Percentiles rank a stretch among this genome's conserved stretches.
These are phyloP conservation scores for Thelaira solivaga DNA, from an alignment of 2,888 invertebrate species.

Conservation along the genomic window DNA sequence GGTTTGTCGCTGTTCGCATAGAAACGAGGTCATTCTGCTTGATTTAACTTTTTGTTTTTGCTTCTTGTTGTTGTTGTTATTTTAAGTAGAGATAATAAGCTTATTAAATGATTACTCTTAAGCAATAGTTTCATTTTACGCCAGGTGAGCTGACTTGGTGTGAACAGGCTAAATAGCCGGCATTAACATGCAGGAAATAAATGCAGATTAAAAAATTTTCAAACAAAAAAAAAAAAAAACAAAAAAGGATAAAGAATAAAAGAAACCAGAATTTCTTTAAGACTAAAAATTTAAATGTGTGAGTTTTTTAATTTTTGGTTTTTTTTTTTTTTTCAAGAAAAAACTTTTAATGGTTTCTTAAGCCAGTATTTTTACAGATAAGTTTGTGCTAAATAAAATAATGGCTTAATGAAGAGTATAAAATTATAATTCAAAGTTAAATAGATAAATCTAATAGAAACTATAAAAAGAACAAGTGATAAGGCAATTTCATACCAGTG, in stretches of 20 bases:
- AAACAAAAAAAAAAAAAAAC: not conserved
- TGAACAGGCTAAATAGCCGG: slow-evolving; percentile 19
- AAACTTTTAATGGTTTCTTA: no score
- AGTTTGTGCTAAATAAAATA: no score
- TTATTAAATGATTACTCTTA: slow-evolving; percentile 59
- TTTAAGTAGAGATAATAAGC: slow-evolving; percentile 53
- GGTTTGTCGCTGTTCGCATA: slow-evolving; percentile 14
- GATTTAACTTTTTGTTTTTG: slow-evolving; percentile 43
- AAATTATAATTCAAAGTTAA: no score
- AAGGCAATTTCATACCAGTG: no score
- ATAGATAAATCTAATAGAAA: no score
- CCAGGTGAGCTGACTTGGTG: slow-evolving; percentile 19
- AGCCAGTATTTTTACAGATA: no score
- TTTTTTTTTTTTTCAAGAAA: no score
- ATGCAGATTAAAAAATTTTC: slow-evolving; percentile 13
- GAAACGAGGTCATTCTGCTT: slow-evolving; percentile 60
- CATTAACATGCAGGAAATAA: slow-evolving; percentile 49
- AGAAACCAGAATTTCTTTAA: not conserved
- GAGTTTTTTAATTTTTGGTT: no score
- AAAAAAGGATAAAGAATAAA: not conserved
- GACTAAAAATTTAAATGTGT: no score
- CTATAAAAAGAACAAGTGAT: no score
- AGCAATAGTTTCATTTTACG: slow-evolving; percentile 42
- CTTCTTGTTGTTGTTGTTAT: not conserved
- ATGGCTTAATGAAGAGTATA: no score